phyloP scores from a whole-genome alignment of 2,888 invertebrate genomes.

The Anorthoa munda region DNA sequence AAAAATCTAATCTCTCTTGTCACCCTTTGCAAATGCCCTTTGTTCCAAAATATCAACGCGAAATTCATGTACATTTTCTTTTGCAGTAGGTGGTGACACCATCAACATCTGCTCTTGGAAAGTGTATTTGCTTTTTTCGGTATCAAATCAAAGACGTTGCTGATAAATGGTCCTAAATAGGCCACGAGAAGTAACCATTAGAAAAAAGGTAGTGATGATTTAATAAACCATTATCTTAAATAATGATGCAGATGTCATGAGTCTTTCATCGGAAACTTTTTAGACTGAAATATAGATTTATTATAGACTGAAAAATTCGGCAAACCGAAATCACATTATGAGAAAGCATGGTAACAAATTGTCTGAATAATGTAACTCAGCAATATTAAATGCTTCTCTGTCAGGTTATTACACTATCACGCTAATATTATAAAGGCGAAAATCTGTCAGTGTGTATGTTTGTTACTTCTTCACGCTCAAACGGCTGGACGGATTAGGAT shows the following conservation, averaged over 20 bases:
- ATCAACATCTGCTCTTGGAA: constrained; percentile 29
- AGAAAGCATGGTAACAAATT: background rate
- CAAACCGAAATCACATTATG: background rate
- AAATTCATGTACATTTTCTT: constrained; percentile 59
- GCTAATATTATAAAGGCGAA: too few relatives aligned
- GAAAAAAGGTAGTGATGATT: background rate
- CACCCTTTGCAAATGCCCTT: constrained; percentile 63
- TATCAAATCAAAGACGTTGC: constrained; percentile 12
- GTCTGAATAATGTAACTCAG: background rate
- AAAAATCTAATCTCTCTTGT: constrained; percentile 67
- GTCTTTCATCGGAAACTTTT: background rate
- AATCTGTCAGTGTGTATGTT: too few relatives aligned
- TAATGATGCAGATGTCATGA: background rate
- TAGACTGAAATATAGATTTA: too few relatives aligned
- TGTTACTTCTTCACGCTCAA: too few relatives aligned
- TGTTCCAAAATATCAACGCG: constrained; percentile 54
- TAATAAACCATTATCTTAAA: background rate
- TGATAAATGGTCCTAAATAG: too few relatives aligned
- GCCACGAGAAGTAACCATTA: too few relatives aligned
- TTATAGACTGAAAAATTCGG: background rate
- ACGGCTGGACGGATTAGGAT: too few relatives aligned
- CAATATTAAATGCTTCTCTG: too few relatives aligned
- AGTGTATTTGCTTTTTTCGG: constrained; percentile 6
- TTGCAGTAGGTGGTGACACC: constrained; percentile 26
- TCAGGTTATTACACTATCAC: too few relatives aligned